Evolutionary conservation across 1,140 invertebrate species (phyloP).

Genomic region (Anastrepha obliqua): DNA sequence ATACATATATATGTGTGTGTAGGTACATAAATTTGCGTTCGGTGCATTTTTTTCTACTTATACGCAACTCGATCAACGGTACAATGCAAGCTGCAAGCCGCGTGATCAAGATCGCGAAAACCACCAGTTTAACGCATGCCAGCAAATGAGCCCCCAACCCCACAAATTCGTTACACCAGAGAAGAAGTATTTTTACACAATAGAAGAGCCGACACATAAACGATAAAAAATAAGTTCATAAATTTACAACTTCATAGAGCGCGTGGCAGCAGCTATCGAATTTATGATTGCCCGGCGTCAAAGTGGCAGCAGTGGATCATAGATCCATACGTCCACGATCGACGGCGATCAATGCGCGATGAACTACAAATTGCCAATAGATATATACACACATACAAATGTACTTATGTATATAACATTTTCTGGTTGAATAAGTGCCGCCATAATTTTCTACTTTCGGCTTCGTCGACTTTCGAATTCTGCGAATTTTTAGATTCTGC

Average conservation of each 20-base stretch:
- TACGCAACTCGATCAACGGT: constrained; percentile 25
- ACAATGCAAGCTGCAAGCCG: neutral
- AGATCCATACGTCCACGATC: constrained; percentile 3
- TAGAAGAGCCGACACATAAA: constrained; percentile 36
- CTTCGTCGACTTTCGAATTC: constrained; percentile 8
- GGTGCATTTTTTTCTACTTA: neutral
- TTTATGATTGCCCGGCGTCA: constrained; percentile 48
- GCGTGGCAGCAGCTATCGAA: constrained; percentile 13
- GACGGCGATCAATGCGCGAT: neutral
- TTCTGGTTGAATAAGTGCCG: neutral
- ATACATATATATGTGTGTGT: neutral
- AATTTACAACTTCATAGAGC: constrained; percentile 49
- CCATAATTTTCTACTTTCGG: neutral
- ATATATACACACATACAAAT: neutral
- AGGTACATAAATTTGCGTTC: neutral
- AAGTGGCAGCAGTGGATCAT: constrained; percentile 36
- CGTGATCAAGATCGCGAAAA: constrained; percentile 15
- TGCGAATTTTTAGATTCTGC: constrained; percentile 27
- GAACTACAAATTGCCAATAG: neutral
- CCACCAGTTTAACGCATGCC: neutral
- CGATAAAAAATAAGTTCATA: constrained; percentile 42
- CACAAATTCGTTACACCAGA: neutral
- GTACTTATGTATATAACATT: neutral
- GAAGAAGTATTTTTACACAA: neutral
- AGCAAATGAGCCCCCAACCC: neutral